These are phyloP conservation scores for Decapterus maruadsi DNA, from an alignment of 2,797 vertebrate species.

Conservation along the genomic window DNA sequence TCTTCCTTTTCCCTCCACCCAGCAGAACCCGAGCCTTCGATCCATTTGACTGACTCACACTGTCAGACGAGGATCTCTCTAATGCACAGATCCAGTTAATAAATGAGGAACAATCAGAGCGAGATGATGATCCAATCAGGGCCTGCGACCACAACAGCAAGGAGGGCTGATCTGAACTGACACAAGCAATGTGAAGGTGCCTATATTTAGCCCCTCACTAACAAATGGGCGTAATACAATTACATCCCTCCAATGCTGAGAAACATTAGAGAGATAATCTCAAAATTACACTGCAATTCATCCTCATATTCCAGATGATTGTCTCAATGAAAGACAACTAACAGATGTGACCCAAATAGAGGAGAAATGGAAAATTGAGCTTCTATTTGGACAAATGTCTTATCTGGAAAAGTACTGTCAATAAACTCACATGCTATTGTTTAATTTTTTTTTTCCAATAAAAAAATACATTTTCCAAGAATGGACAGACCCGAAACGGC, in stretches of 20 bases:
- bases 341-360: conserved; percentile 78
- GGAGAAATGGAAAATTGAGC: background rate
- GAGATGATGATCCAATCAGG: conserved; percentile 25
- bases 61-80: background rate
- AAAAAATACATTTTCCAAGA: background rate
- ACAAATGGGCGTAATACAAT: conserved; percentile 70
- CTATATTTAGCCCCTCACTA: conserved; percentile 72
- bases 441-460: background rate
- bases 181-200: conserved; percentile 27
- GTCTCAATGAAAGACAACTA: conserved; percentile 70
- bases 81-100: conserved; percentile 16
- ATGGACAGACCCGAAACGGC: background rate
- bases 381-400: conserved; percentile 4
- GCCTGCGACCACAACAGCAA: conserved; percentile 21
- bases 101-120: conserved; percentile 14
- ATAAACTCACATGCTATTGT: conserved; percentile 1
- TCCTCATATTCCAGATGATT: conserved; percentile 77
- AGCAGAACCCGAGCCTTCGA: background rate
- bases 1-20: background rate
- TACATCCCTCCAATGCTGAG: conserved; percentile 68
- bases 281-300: conserved; percentile 80
- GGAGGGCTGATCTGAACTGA: conserved; percentile 32
- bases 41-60: background rate
- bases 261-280: conserved; percentile 80
- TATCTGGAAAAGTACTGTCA: background rate